Conservation (phyloP, 2,888 invertebrate genomes). For the Eupsilia transversa region DNA sequence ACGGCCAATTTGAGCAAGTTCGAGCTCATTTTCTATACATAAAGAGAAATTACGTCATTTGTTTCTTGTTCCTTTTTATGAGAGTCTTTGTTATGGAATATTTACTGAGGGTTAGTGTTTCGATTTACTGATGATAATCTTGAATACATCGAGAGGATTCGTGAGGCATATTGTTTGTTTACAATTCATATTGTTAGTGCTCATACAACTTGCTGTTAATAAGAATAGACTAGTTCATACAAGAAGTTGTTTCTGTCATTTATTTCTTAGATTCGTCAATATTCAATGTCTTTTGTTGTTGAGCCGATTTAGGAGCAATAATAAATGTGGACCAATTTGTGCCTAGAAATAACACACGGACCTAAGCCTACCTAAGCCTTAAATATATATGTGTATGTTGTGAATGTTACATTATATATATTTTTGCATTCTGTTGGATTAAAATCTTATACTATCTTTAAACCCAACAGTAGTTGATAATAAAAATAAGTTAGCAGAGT, state of each 20-base stretch:
- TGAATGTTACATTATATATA: no score
- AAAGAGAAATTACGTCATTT: slow-evolving; percentile 86
- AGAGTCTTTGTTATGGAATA: slow-evolving; percentile 76
- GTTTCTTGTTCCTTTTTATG: slow-evolving; percentile 80
- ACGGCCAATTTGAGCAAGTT: slow-evolving; percentile 83
- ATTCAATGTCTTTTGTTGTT: neutral
- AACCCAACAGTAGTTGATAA: neutral
- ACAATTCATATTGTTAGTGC: slow-evolving; percentile 43
- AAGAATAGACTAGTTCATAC: slow-evolving; percentile 30
- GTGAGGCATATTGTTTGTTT: slow-evolving; percentile 51
- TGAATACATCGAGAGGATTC: slow-evolving; percentile 69
- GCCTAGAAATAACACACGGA: neutral
- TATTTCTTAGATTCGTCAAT: slow-evolving; percentile 29
- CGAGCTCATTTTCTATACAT: slow-evolving; percentile 84
- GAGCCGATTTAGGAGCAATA: neutral
- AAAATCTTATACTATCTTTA: no score
- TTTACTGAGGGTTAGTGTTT: slow-evolving; percentile 71
- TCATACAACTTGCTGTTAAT: slow-evolving; percentile 52
- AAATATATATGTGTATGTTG: no score
- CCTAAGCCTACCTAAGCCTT: no score
- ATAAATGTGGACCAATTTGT: neutral
- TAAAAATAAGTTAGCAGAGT: neutral
- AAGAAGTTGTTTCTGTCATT: slow-evolving; percentile 30
- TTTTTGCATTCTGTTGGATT: neutral
- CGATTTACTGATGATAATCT: slow-evolving; percentile 73